Evolutionary conservation across 2,113 vertebrate genomes (phyloP).

Genomic region (Aphelocoma coerulescens): DNA sequence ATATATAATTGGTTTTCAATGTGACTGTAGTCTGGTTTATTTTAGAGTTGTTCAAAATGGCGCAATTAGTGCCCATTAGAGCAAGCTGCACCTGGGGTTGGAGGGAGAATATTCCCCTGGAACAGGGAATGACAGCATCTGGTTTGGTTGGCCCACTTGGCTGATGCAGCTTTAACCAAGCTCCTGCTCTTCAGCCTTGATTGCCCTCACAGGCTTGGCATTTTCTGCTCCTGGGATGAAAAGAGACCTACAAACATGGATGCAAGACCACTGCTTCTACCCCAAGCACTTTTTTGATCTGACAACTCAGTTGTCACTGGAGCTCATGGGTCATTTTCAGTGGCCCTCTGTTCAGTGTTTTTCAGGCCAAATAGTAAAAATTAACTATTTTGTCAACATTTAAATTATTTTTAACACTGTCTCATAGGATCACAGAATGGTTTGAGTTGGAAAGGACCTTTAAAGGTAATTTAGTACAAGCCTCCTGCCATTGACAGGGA

Average conservation of each 20-base stretch:
- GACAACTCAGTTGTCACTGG: background rate
- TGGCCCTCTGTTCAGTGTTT: background rate
- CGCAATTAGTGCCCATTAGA: background rate
- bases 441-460: background rate
- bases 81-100: rapidly evolving
- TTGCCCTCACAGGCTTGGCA: background rate
- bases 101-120: background rate
- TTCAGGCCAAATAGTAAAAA: background rate
- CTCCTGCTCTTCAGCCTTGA: background rate
- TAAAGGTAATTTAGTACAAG: background rate
- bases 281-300: background rate
- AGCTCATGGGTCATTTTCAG: rapidly evolving
- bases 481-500: too few species aligned
- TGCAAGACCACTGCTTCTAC: background rate
- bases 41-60: background rate
- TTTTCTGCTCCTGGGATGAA: background rate
- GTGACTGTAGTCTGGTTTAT: background rate
- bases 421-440: background rate
- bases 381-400: background rate
- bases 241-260: background rate
- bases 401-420: background rate
- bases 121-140: rapidly evolving
- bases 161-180: rapidly evolving
- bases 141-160: rapidly evolving
- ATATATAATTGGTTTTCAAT: background rate